Evolutionary conservation across 2,888 invertebrate genomes (phyloP).

Genomic region (Crioceris asparagi): DNA sequence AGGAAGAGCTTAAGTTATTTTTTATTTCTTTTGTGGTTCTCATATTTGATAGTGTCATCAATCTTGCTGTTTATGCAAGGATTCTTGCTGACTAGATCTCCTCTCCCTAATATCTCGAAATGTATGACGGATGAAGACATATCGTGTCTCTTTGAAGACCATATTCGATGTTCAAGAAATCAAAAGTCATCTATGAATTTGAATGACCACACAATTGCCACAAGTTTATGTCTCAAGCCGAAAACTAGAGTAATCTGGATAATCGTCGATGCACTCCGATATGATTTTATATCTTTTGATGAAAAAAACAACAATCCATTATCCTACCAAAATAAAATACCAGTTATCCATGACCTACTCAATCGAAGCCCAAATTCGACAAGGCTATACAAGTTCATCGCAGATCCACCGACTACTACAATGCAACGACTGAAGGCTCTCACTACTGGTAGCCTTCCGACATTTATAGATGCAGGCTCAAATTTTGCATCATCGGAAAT

Average conservation of each 20-base stretch:
- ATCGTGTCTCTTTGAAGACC: no score
- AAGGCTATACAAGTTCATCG: conserved; percentile 72
- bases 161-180: conserved; percentile 23
- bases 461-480: conserved; percentile 91
- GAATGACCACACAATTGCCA: conserved; percentile 39
- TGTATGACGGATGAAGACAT: no score
- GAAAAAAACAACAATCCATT: conserved; percentile 42
- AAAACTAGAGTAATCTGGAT: conserved; percentile 66
- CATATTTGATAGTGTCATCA: conserved; percentile 59
- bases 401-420: conserved; percentile 98
- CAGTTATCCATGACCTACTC: conserved; percentile 53
- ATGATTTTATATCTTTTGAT: conserved; percentile 71
- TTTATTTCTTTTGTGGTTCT: conserved; percentile 64
- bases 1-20: no score
- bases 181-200: conserved; percentile 25
- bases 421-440: conserved; percentile 88
- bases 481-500: conserved; percentile 90
- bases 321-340: conserved; percentile 69
- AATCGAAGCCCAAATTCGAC: conserved; percentile 50
- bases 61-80: conserved; percentile 76
- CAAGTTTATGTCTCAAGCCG: conserved; percentile 47
- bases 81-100: conserved; percentile 74
- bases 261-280: conserved; percentile 81
- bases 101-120: no score
- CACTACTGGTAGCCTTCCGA: conserved; percentile 92